Conservation (phyloP, 53 echinoderm and acorn worm genomes). For the Patiria pectinifera region DNA sequence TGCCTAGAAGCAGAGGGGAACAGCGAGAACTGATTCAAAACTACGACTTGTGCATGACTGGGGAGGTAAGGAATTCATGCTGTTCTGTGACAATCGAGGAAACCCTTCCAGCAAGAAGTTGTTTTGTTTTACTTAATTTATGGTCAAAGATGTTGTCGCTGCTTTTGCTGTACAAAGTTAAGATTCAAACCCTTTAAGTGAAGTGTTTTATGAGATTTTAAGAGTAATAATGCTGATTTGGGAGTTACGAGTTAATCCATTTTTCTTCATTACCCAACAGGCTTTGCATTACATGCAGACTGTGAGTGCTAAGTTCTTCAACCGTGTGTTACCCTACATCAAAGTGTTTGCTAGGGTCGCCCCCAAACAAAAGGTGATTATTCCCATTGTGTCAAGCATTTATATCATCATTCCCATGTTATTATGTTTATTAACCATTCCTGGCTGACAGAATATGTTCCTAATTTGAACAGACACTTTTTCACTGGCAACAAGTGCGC, state of each 20-base stretch:
- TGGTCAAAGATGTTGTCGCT: too few relatives aligned
- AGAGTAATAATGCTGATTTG: not conserved
- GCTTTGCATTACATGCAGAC: conserved; percentile 76
- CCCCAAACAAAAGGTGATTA: conserved; percentile 96
- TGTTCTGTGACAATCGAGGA: too few relatives aligned
- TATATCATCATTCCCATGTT: too few relatives aligned
- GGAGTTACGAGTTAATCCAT: not conserved
- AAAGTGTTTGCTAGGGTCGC: conserved; percentile 98
- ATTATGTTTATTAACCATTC: not conserved
- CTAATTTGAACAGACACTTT: too few relatives aligned
- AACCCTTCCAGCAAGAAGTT: not conserved
- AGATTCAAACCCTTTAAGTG: too few relatives aligned
- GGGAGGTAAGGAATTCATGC: conserved; percentile 77
- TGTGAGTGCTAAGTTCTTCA: conserved; percentile 70
- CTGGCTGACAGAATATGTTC: too few relatives aligned
- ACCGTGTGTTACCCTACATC: conserved; percentile 78
- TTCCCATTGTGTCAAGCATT: not conserved
- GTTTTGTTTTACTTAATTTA: too few relatives aligned
- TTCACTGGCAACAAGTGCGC: too few relatives aligned
- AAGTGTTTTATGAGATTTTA: too few relatives aligned
- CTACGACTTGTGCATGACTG: conserved; percentile 94
- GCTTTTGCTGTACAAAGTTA: too few relatives aligned
- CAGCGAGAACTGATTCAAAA: conserved; percentile 70
- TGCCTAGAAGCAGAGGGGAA: conserved; percentile 60
- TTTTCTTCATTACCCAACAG: conserved; percentile 22